Evolutionary conservation across 2,888 invertebrate species (phyloP).

Genomic region (Amaurobius ferox): DNA sequence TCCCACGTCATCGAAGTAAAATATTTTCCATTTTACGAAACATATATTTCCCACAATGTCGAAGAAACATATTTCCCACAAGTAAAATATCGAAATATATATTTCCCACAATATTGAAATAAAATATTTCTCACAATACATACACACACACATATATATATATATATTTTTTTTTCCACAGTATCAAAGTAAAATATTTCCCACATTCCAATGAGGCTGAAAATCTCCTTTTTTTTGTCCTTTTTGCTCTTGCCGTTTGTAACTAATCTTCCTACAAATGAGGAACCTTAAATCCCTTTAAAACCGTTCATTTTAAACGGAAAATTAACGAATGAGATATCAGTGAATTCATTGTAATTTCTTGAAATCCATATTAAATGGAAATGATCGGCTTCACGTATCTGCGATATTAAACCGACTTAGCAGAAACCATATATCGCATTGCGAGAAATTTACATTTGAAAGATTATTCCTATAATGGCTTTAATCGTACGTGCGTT

Average conservation of each 20-base stretch:
- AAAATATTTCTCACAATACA: too few relatives aligned
- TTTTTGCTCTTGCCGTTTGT: not conserved
- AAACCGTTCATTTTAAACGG: slow-evolving; percentile 23
- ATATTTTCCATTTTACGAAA: too few relatives aligned
- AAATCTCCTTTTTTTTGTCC: not conserved
- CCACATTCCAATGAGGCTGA: too few relatives aligned
- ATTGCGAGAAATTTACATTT: slow-evolving; percentile 64
- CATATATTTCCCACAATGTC: too few relatives aligned
- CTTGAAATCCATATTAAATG: slow-evolving; percentile 62
- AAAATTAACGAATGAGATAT: slow-evolving; percentile 56
- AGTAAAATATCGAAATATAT: too few relatives aligned
- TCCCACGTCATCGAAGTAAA: too few relatives aligned
- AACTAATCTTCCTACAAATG: not conserved
- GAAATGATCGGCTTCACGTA: slow-evolving; percentile 25
- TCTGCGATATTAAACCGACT: slow-evolving; percentile 52
- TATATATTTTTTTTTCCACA: too few relatives aligned
- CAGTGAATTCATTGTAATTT: slow-evolving; percentile 62
- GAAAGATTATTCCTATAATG: slow-evolving; percentile 69
- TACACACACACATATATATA: too few relatives aligned
- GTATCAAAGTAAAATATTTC: too few relatives aligned
- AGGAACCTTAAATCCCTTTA: too few relatives aligned
- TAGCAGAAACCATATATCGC: slow-evolving; percentile 43
- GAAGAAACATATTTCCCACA: too few relatives aligned
- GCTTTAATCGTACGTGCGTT: slow-evolving; percentile 57
- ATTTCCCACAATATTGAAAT: too few relatives aligned